Evolutionary conservation across 1,140 invertebrate species (phyloP), one percentile per base, ranked within the genome.

Genomic region (Aphelinus atriplicis): DNA sequence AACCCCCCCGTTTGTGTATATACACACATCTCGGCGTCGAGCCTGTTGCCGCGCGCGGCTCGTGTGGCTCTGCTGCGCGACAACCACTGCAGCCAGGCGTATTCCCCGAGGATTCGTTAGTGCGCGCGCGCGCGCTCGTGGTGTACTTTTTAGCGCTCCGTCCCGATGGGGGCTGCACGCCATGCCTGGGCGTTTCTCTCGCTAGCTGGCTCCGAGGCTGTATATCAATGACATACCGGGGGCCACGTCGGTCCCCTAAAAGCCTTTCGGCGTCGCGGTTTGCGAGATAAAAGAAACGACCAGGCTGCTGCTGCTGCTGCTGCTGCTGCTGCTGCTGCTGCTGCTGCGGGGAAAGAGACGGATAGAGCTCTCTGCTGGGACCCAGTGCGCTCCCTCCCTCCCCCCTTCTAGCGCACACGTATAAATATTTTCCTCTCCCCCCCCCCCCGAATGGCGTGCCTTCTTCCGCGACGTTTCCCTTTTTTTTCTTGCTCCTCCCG

Each of bases 231-330:
- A 85, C 81, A 84, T 79, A 71, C 77, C 72, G 68, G 75, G 77
- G 26, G 26, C 26, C 26, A 77, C 73, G 72, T 53, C 60, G 75
- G 42, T 67, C 74, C 78, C 77, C 81, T 85, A 84, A 85, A 84
- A 84, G 84, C 84, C 84, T 85, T 85, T 85, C 79, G 81, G 78
- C 82, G 83, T 85, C 84, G 83, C 76, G 84, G 84, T 85, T 85
- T 84, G 78, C 78, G 78, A 82, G 81, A 83, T 82, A 81, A 79
- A 80, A 79, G 75, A 76, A 76, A 69, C 55, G 26, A 0, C 26
- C 26, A 26, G 26, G 26, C 26, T 26, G 26, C 26, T 26, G 26
- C 26, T 26, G 26, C 26, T 26, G 26, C 26, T 26, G 26, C 26
- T 26, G 26, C 26, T 26, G 26, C 26, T 26, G 26, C 26, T 26